Base-by-base conservation (phyloP, 2,797 vertebrate genomes). In the Stomatorhinus walkeri region DNA sequence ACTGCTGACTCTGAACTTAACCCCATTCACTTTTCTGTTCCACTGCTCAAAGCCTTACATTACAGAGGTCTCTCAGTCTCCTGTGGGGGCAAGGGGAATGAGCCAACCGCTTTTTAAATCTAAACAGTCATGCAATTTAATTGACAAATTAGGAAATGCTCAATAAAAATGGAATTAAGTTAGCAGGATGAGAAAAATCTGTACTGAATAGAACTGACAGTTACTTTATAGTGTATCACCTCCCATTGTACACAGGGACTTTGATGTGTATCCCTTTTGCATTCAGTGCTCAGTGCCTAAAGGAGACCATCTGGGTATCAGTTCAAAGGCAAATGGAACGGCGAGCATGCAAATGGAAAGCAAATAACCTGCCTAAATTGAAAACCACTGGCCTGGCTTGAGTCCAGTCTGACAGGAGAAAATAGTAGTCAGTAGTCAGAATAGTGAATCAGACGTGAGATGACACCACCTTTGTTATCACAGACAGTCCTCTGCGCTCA, bases 81-180 rank as follows among this genome's bases (percentile, higher is more conserved):
- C 36, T 46, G 40, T 81, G 36, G 40, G 36, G 7, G 19, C 76
- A 40, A 43, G 36, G 72, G 72, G 36, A 16, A 79, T 2, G 40
- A 79, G 36, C 6, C 2, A n/a, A 46, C 6, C 2, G 19, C 40
- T 46, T 81, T 81, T 81, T 46, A 81, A 46, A 81, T 81, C 16
- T 81, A 43, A 46, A 46, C 40, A 22, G 40, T 9, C 19, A 36
- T 72, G 28, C 64, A 81, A 81, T n/a, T 46, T n/a, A 81, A n/a
- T 46, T 81, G 36, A 81, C 40, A 81, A 81, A 81, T 81, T 81
- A 81, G 76, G 76, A 81, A 81, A 46, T 46, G 36, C 0, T 0
- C 40, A 81, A 81, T 79, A 81, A 81, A n/a, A 81, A 43, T 46
- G 76, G 76, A 81, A 81, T 81, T 8, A 81, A 46, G 36, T 81